Conservation (phyloP, 2,113 vertebrate genomes). For the Calonectris borealis region DNA sequence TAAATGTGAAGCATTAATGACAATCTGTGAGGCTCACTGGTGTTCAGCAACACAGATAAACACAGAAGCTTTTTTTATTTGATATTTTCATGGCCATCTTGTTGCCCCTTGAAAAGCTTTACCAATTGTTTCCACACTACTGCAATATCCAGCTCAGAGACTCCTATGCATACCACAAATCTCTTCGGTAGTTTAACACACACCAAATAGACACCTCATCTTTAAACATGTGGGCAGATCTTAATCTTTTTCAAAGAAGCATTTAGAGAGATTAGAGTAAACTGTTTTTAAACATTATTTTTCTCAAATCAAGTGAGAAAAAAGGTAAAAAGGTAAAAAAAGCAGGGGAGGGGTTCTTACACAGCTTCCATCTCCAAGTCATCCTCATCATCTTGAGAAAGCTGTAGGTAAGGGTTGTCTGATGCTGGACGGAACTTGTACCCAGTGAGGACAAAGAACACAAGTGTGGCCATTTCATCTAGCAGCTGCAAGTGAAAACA, state of each 20-base stretch:
- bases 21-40: neutral
- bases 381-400: conserved; percentile 85
- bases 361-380: conserved; percentile 87
- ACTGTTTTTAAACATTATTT: neutral
- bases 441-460: conserved; percentile 87
- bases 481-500: conserved; percentile 74
- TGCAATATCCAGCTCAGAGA: neutral
- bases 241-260: neutral
- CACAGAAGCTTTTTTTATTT: neutral
- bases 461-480: conserved; percentile 83
- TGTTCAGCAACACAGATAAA: neutral
- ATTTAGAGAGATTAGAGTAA: neutral
- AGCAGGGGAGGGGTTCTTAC: conserved; percentile 63
- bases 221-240: neutral
- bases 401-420: conserved; percentile 86
- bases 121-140: neutral
- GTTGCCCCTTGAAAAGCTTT: neutral
- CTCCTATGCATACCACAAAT: neutral
- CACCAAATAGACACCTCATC: neutral
- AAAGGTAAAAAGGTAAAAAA: neutral
- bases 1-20: neutral
- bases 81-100: neutral
- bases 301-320: neutral
- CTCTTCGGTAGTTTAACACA: neutral
- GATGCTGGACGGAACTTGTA: conserved; percentile 87